Conservation (phyloP, 1,140 invertebrate genomes). For the Solen grandis region DNA sequence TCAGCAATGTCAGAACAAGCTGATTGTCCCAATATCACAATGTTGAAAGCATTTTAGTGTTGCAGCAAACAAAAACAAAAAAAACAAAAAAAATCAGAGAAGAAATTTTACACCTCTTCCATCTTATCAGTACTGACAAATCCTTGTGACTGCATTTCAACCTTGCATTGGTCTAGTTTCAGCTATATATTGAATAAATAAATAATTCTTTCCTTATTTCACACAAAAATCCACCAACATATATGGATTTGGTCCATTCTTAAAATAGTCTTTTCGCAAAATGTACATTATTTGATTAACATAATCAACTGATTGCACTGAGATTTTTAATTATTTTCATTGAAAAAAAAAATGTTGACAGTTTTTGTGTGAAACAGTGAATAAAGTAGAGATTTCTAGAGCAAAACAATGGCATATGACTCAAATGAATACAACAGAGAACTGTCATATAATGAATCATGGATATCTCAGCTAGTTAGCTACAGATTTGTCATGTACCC, state of each 20-base stretch:
- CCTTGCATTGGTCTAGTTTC: neutral
- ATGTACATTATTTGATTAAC: too few relatives aligned
- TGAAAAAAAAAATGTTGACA: neutral
- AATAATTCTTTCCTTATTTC: too few relatives aligned
- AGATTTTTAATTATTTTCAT: neutral
- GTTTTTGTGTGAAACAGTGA: too few relatives aligned
- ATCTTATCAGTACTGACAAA: neutral
- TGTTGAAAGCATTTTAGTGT: conserved; percentile 13
- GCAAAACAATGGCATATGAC: neutral
- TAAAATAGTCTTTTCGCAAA: too few relatives aligned
- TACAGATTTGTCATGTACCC: neutral
- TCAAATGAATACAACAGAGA: neutral
- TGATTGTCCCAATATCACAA: conserved; percentile 56
- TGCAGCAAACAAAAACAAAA: neutral
- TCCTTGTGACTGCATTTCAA: neutral
- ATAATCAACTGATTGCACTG: too few relatives aligned
- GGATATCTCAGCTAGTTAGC: neutral
- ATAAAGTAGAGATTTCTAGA: too few relatives aligned
- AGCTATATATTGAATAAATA: too few relatives aligned
- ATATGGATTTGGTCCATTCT: too few relatives aligned
- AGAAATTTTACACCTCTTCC: too few relatives aligned
- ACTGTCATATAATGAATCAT: neutral
- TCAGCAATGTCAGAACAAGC: conserved; percentile 22
- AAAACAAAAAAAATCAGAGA: too few relatives aligned
- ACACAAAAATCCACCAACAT: too few relatives aligned